These are phyloP conservation scores for Gandaritis pyraliata DNA, from an alignment of 2,888 invertebrate species.

Conservation along the genomic window DNA sequence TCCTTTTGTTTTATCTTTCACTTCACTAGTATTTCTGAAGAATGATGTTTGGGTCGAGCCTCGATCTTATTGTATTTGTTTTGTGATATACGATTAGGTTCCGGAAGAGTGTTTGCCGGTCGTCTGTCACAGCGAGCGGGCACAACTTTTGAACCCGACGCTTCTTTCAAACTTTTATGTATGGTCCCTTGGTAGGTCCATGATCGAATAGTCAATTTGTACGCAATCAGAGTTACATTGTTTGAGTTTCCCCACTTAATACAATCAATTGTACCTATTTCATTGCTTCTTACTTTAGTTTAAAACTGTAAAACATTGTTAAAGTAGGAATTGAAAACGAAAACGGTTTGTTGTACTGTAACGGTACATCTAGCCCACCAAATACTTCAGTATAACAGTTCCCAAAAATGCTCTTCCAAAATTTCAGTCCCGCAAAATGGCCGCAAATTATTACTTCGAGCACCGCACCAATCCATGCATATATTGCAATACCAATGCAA, in stretches of 20 bases:
- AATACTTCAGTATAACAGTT: not conserved
- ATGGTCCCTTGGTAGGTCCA: slow-evolving; percentile 17
- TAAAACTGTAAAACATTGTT: too few relatives aligned
- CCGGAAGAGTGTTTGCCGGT: slow-evolving; percentile 31
- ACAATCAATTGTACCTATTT: slow-evolving; percentile 3
- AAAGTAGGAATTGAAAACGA: too few relatives aligned
- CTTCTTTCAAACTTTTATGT: slow-evolving; percentile 28
- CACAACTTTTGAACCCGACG: slow-evolving; percentile 21
- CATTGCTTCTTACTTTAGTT: too few relatives aligned
- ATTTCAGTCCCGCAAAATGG: slow-evolving; percentile 16
- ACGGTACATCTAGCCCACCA: too few relatives aligned
- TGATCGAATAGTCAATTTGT: slow-evolving; percentile 33
- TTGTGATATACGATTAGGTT: slow-evolving; percentile 43
- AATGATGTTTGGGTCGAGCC: slow-evolving; percentile 42
- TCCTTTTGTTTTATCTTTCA: slow-evolving; percentile 65
- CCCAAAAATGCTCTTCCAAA: slow-evolving; percentile 13
- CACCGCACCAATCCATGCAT: slow-evolving; percentile 34
- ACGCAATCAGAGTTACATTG: slow-evolving; percentile 30
- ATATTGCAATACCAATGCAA: slow-evolving; percentile 42
- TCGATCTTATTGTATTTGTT: slow-evolving; percentile 44
- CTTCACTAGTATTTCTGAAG: slow-evolving; percentile 48
- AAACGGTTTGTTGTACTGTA: too few relatives aligned
- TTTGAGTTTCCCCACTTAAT: slow-evolving; percentile 17
- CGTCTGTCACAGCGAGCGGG: slow-evolving; percentile 32
- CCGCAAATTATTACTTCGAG: slow-evolving; percentile 26